Evolutionary conservation across 2,888 invertebrate genomes (phyloP), one percentile per base, ranked within the genome.

Genomic region (Galerucella calmariensis): DNA sequence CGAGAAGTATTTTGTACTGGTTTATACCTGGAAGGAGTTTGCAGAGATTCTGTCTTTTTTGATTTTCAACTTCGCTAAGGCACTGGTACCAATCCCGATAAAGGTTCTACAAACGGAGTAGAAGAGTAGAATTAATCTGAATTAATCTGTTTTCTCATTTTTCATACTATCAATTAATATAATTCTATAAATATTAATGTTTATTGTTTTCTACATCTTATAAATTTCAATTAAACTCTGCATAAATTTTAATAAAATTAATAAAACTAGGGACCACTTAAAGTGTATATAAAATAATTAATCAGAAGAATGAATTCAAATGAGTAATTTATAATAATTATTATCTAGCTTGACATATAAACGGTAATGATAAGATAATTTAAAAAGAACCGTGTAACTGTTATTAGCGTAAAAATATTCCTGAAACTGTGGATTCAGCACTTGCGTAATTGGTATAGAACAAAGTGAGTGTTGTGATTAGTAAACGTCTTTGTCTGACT

Each of bases 401-500:
- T 27, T 14, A 35, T 27, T 9, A 61, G 35, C 35, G 14, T 27
- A 35, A 61, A 61, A 61, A 61, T 61, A 61, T 61, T 8, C n/a
- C 35, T 61, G n/a, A 59, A 69, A 56, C 24, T 24, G 48, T 27
- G 27, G 58, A 48, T 69, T 69, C 61, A 69, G 59, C 70, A 70
- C 24, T 70, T 70, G 56, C 70, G 70, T 74, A 69, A 74, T 74
- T 74, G 61, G 74, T 59, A 70, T 9, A 58, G 61, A 74, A 74
- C 68, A 74, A 74, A 69, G 69, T 61, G 73, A 74, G 69, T 69
- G 74, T 70, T 74, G 65, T 69, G 58, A 70, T 74, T 74, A 74
- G 44, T 46, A 70, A 74, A 70, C 65, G 69, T 69, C 74, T 74
- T 74, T 74, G 74, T 74, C 56, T 53, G 20, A 44, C 11, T 65